phyloP scores from a whole-genome alignment of 2,113 vertebrate genomes.

The Sardina pilchardus region DNA sequence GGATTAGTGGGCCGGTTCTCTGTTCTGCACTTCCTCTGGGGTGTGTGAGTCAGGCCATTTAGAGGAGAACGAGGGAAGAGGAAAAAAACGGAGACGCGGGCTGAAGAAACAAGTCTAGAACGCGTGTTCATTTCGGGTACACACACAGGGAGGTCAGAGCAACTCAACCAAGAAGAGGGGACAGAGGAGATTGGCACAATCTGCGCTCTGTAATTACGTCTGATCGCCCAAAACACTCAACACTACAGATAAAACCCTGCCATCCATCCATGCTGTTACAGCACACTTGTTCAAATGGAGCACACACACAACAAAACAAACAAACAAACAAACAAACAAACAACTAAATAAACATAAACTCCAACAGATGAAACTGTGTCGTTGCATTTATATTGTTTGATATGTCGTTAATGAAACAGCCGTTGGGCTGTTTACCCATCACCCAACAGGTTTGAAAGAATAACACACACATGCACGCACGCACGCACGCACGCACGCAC shows the following conservation, averaged over 20 bases:
- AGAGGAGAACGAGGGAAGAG: background rate
- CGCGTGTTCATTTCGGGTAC: background rate
- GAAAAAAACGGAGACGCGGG: background rate
- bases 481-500: background rate
- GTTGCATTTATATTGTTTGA: no score
- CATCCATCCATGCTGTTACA: background rate
- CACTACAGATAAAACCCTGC: background rate
- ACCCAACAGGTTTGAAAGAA: background rate
- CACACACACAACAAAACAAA: background rate
- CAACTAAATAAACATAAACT: background rate
- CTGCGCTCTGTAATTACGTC: background rate
- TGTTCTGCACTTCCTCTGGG: background rate
- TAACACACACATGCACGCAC: background rate
- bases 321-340: background rate
- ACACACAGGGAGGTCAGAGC: slow-evolving; percentile 2
- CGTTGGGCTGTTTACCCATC: background rate
- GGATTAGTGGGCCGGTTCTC: background rate
- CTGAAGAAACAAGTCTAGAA: background rate
- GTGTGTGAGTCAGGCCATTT: background rate
- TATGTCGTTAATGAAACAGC: background rate
- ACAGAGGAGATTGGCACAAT: slow-evolving; percentile 12
- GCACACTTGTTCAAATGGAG: background rate
- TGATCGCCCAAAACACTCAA: background rate
- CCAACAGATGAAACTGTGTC: background rate
- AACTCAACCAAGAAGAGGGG: background rate